Conservation (phyloP, 2,113 vertebrate species). For the Nothobranchius kuhntae region DNA sequence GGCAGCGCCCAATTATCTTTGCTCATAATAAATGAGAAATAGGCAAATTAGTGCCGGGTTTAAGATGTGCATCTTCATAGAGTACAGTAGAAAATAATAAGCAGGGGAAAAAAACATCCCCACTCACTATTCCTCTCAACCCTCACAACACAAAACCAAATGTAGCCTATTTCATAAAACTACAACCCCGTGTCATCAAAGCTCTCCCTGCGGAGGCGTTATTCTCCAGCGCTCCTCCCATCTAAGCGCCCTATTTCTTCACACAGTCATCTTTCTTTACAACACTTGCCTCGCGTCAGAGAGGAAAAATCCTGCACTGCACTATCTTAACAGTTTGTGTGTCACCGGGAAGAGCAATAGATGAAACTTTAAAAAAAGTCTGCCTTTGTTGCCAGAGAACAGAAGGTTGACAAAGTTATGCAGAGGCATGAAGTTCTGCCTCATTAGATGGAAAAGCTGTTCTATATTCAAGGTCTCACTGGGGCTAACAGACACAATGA, state of each 20-base stretch:
- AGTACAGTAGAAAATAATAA: conserved; percentile 47
- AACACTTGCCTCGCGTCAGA: conserved; percentile 57
- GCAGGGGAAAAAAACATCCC: conserved; percentile 61
- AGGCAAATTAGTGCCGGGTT: conserved; percentile 60
- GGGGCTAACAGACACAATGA: conserved; percentile 69
- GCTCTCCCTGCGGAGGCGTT: conserved; percentile 67
- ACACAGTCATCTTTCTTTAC: conserved; percentile 71
- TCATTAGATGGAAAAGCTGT: conserved; percentile 77
- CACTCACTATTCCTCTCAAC: conserved; percentile 60
- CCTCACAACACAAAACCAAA: conserved; percentile 69
- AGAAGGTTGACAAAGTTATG: conserved; percentile 77
- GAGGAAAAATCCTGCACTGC: conserved; percentile 56
- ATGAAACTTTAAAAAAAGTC: conserved; percentile 67
- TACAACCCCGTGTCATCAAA: conserved; percentile 72
- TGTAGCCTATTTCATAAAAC: conserved; percentile 75
- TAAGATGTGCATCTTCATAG: conserved; percentile 35
- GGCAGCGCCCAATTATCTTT: conserved; percentile 67
- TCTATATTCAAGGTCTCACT: conserved; percentile 78
- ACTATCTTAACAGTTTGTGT: conserved; percentile 70
- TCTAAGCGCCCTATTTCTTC: conserved; percentile 74
- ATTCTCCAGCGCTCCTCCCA: conserved; percentile 75
- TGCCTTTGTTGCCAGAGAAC: conserved; percentile 75
- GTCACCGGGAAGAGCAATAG: conserved; percentile 54
- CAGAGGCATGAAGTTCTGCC: conserved; percentile 74
- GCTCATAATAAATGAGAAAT: conserved; percentile 67